Evolutionary conservation across 2,888 invertebrate genomes (phyloP).

Genomic region (Cephonodes hylas): DNA sequence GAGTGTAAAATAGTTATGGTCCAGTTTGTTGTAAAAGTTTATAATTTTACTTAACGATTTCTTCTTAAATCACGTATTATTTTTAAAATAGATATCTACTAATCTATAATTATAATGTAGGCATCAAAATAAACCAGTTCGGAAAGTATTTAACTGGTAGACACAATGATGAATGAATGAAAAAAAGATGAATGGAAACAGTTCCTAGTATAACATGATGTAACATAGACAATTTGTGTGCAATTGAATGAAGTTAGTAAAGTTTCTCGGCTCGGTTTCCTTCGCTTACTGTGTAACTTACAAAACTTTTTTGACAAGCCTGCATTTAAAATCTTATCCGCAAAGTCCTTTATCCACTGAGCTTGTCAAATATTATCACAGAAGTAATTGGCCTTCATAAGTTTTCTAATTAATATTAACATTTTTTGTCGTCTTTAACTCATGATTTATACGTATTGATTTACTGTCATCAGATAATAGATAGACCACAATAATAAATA

Average conservation of each 20-base stretch:
- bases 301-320: not conserved
- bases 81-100: no score
- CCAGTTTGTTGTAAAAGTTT: no score
- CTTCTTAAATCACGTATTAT: no score
- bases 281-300: not conserved
- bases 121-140: no score
- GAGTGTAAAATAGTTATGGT: no score
- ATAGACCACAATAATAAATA: no score
- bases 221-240: not conserved
- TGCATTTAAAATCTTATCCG: not conserved
- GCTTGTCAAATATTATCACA: not conserved
- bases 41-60: no score
- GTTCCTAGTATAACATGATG: not conserved
- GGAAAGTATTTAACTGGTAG: no score
- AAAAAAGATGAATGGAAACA: not conserved
- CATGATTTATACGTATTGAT: no score
- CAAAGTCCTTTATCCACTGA: not conserved
- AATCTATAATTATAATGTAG: no score
- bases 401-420: not conserved
- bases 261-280: not conserved
- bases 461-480: no score
- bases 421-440: not conserved
- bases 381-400: not conserved
- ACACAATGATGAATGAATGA: no score
- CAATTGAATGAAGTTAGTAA: not conserved